Percentiles rank a stretch among this genome's conserved stretches.
Conservation (phyloP, 2,797 vertebrate genomes). For the Anas bahamensis region DNA sequence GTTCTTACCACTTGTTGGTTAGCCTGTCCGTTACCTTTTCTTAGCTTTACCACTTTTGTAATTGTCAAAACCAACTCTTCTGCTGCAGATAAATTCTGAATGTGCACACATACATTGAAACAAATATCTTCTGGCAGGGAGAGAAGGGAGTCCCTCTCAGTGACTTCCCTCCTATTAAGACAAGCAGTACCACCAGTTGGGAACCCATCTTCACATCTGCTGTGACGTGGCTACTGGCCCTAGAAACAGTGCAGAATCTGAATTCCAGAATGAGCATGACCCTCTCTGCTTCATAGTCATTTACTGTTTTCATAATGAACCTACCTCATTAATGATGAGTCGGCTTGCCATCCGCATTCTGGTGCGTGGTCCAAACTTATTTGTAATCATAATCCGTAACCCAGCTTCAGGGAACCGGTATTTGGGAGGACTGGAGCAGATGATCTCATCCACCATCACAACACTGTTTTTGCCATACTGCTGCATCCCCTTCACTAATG, state of each 20-base stretch:
- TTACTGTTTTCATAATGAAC: not conserved
- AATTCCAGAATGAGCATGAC: not conserved
- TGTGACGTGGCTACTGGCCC: not conserved
- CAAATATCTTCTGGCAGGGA: not conserved
- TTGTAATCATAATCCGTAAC: conserved; percentile 95
- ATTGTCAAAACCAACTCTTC: not conserved
- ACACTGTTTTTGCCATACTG: conserved; percentile 87
- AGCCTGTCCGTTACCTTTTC: not conserved
- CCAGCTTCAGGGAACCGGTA: conserved; percentile 95
- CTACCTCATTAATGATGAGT: conserved; percentile 97
- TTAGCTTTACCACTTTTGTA: not conserved
- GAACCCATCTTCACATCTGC: not conserved
- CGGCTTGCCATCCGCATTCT: conserved; percentile 97
- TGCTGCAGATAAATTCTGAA: not conserved
- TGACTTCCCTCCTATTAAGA: not conserved
- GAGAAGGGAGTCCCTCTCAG: not conserved
- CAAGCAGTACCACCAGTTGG: not conserved
- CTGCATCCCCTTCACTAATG: conserved; percentile 88
- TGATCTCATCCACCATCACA: conserved; percentile 98
- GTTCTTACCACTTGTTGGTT: not conserved
- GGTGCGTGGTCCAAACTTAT: conserved; percentile 96
- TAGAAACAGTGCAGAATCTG: not conserved
- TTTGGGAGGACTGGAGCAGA: conserved; percentile 92
- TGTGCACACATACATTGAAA: not conserved
- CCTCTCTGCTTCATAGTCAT: not conserved